A percentile compares a stretch with the other conserved stretches of the same genome.
phyloP scores from a whole-genome alignment of 2,888 invertebrate genomes.

The Noctua comes region DNA sequence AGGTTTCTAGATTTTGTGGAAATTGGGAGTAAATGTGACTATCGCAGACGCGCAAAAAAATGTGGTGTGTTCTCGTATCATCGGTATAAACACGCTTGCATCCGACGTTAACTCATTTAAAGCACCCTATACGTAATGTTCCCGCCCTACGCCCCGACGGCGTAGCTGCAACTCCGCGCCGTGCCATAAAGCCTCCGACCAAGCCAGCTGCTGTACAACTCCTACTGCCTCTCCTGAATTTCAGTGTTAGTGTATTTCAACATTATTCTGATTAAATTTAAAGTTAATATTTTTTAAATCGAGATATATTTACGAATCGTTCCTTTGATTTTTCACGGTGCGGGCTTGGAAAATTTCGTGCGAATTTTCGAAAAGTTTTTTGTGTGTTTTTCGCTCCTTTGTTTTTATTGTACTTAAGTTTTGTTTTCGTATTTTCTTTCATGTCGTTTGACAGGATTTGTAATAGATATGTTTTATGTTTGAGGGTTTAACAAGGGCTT shows the following conservation, averaged over 20 bases:
- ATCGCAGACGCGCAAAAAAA: background rate
- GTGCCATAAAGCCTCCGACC: constrained; percentile 41
- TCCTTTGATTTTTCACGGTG: background rate
- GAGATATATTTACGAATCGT: background rate
- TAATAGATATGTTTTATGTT: background rate
- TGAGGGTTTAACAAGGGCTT: background rate
- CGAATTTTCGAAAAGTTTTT: background rate
- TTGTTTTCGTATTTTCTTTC: background rate
- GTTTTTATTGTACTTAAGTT: background rate
- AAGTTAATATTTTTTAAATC: background rate
- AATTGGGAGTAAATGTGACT: constrained; percentile 1
- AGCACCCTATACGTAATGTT: constrained; percentile 14
- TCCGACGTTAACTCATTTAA: background rate
- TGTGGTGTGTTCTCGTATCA: background rate
- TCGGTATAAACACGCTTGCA: background rate
- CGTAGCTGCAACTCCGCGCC: constrained; percentile 3
- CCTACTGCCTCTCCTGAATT: constrained; percentile 13
- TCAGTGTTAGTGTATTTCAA: constrained; percentile 14
- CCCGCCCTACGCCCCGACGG: constrained; percentile 37
- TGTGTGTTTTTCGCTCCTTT: background rate
- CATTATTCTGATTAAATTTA: background rate
- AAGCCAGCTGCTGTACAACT: constrained; percentile 27
- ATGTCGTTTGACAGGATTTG: background rate
- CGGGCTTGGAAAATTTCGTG: background rate
- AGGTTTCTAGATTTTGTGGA: background rate